A percentile compares a stretch with the other conserved stretches of the same genome.
Evolutionary conservation across 2,888 invertebrate species (phyloP).

Genomic region (Drosophila yooni): DNA sequence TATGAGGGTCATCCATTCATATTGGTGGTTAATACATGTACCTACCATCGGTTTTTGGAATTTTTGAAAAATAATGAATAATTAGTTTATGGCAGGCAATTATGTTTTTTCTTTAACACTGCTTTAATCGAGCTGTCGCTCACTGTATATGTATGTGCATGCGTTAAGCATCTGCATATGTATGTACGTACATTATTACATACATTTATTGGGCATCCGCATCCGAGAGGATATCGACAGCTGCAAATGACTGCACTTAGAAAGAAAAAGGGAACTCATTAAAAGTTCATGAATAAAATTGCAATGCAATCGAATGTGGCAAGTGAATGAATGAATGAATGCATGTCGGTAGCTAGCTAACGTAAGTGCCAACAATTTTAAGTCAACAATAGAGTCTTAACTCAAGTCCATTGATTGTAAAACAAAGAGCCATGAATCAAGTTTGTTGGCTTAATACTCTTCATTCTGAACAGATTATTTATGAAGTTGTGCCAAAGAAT

Average conservation of each 20-base stretch:
- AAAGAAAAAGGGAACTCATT: neutral
- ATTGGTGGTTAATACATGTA: too few relatives aligned
- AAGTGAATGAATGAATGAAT: constrained; percentile 9
- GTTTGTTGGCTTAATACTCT: neutral
- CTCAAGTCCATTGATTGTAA: neutral
- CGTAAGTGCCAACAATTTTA: neutral
- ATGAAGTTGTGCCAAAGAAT: too few relatives aligned
- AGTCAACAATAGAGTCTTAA: neutral
- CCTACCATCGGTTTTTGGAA: too few relatives aligned
- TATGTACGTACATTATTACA: neutral
- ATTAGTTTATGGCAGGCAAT: too few relatives aligned
- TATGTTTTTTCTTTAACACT: too few relatives aligned
- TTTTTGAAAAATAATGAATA: too few relatives aligned
- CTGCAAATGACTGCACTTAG: constrained; percentile 35
- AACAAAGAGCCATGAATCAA: neutral
- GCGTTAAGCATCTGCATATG: neutral
- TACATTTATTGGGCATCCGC: neutral
- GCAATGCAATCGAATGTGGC: constrained; percentile 20
- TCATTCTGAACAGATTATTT: neutral
- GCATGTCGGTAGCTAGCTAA: neutral
- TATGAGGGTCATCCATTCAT: too few relatives aligned
- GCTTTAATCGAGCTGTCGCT: too few relatives aligned
- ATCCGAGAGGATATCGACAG: neutral
- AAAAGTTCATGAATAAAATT: constrained; percentile 45
- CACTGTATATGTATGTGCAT: constrained; percentile 1